These are phyloP conservation scores for Drosophila greeni DNA, from an alignment of 2,888 invertebrate genomes.

Conservation along the genomic window DNA sequence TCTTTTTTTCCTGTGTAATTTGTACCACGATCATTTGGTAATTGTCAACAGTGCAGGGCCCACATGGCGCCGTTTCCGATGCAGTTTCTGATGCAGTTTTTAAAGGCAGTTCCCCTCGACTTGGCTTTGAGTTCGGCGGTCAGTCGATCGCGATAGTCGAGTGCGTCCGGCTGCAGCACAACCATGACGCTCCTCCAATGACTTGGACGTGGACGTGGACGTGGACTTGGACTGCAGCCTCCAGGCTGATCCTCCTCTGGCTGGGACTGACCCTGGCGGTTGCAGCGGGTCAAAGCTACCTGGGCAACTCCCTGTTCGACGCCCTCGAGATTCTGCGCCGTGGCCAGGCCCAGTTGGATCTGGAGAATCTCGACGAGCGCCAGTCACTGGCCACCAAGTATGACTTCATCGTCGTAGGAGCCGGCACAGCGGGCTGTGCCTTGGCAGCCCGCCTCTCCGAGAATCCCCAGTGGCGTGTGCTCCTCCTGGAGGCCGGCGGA, in stretches of 20 bases:
- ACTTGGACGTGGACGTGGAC: neutral
- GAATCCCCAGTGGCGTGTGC: slow-evolving; percentile 82
- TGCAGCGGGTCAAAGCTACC: slow-evolving; percentile 16
- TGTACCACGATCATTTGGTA: slow-evolving; percentile 6
- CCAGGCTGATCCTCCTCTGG: neutral
- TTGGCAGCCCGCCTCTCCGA: slow-evolving; percentile 87
- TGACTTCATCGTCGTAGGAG: slow-evolving; percentile 88
- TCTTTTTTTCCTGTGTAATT: neutral
- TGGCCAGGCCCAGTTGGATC: slow-evolving; percentile 64
- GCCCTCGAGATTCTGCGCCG: slow-evolving; percentile 63
- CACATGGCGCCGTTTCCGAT: neutral
- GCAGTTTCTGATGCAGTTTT: slow-evolving; percentile 3
- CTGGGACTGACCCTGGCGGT: neutral
- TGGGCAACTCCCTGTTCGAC: slow-evolving; percentile 38
- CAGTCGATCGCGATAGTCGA: slow-evolving; percentile 31
- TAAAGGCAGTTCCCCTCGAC: slow-evolving; percentile 6
- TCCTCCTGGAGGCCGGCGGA: slow-evolving; percentile 86
- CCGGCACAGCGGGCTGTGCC: slow-evolving; percentile 89
- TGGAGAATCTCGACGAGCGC: slow-evolving; percentile 66
- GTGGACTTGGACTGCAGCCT: neutral
- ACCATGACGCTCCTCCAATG: slow-evolving; percentile 21
- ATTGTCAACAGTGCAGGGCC: slow-evolving; percentile 11
- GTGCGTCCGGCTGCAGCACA: slow-evolving; percentile 19
- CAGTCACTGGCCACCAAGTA: slow-evolving; percentile 79
- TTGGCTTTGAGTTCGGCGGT: neutral